These are phyloP conservation scores for Mylabris sibirica DNA, from an alignment of 2,888 invertebrate genomes.

Conservation along the genomic window DNA sequence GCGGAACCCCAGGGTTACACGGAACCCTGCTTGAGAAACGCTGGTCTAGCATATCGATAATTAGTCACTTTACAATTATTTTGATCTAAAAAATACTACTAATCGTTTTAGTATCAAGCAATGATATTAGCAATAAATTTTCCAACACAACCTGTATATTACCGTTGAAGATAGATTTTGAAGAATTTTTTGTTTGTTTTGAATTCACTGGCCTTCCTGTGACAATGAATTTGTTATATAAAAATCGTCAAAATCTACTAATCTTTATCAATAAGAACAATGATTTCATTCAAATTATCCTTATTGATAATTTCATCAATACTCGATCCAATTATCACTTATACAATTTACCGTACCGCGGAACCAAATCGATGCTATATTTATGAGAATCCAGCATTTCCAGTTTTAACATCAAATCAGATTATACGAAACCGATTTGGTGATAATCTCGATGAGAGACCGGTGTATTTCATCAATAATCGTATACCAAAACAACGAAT, in stretches of 20 bases:
- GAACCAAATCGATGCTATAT: neutral
- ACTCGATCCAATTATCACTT: neutral
- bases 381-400: neutral
- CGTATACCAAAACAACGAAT: neutral
- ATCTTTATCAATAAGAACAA: neutral
- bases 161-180: neutral
- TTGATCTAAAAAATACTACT: too few relatives aligned
- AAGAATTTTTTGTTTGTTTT: neutral
- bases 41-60: too few relatives aligned
- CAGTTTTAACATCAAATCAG: neutral
- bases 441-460: neutral
- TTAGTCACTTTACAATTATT: too few relatives aligned
- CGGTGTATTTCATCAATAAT: neutral
- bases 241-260: neutral
- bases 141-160: neutral
- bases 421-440: neutral
- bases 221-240: constrained; percentile 3
- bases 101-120: neutral
- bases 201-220: neutral
- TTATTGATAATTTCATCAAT: neutral
- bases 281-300: neutral
- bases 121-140: neutral
- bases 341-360: neutral
- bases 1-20: too few relatives aligned
- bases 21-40: too few relatives aligned